A percentile compares a stretch with the other conserved stretches of the same genome.
Conservation (phyloP, 1,140 invertebrate species). For the Diorhabda carinulata region DNA sequence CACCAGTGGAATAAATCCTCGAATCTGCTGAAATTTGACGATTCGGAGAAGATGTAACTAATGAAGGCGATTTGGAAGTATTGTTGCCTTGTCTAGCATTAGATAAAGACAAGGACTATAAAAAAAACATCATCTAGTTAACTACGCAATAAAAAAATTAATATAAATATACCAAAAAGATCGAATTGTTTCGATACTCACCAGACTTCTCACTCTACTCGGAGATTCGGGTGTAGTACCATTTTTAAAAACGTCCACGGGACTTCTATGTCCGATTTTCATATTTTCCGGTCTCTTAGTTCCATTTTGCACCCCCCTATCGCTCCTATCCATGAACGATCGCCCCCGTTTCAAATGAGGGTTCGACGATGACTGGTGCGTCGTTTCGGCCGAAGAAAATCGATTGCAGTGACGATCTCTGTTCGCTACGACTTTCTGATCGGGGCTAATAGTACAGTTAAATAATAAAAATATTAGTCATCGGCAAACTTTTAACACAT, state of each 20-base stretch:
- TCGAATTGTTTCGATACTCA: constrained; percentile 25
- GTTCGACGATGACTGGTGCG: constrained; percentile 34
- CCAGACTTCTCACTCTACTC: constrained; percentile 36
- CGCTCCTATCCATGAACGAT: constrained; percentile 43
- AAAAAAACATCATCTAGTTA: no score
- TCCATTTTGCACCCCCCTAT: constrained; percentile 21
- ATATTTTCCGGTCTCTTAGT: constrained; percentile 26
- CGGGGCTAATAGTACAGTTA: not conserved
- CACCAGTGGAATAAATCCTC: constrained; percentile 31
- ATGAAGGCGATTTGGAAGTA: constrained; percentile 37
- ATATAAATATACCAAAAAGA: not conserved
- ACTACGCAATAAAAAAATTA: no score
- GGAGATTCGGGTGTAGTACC: constrained; percentile 27
- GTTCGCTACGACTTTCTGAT: constrained; percentile 7
- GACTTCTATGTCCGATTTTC: constrained; percentile 24
- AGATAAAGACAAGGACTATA: constrained; percentile 52
- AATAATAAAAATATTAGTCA: no score
- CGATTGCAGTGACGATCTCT: constrained; percentile 18
- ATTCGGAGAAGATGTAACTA: constrained; percentile 35
- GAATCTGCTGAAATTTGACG: constrained; percentile 56
- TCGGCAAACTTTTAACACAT: no score
- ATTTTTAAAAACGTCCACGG: constrained; percentile 9
- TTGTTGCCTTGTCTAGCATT: constrained; percentile 43
- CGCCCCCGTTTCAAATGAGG: constrained; percentile 38
- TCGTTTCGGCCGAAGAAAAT: constrained; percentile 16